These are phyloP conservation scores for Parotocinclus haroldoi DNA, from an alignment of 2,797 vertebrate genomes.

Conservation along the genomic window DNA sequence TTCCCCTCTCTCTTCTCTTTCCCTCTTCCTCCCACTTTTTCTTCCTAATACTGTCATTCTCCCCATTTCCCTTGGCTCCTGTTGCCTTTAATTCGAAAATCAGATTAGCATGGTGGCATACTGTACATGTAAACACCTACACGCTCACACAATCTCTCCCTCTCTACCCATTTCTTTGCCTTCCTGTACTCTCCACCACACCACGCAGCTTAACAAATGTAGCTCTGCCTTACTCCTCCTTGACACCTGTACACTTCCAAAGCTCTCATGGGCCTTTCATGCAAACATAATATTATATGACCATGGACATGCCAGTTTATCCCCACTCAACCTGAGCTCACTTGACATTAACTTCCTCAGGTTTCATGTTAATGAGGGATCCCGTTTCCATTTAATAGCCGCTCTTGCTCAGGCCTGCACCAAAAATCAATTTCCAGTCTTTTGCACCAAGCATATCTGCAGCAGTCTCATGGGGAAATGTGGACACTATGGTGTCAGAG, in stretches of 20 bases:
- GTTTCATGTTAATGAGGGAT: conserved; percentile 61
- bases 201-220: neutral
- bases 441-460: conserved; percentile 54
- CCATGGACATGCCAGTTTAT: conserved; percentile 38
- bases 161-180: neutral
- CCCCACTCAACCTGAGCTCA: conserved; percentile 39
- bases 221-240: conserved; percentile 1
- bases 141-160: conserved; percentile 10
- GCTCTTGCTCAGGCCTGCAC: conserved; percentile 40
- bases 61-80: conserved; percentile 22
- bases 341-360: conserved; percentile 56
- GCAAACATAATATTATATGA: conserved; percentile 37
- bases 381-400: conserved; percentile 56
- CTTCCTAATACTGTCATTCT: conserved; percentile 13
- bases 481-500: conserved; percentile 41
- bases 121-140: conserved; percentile 29
- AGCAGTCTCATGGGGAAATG: conserved; percentile 40
- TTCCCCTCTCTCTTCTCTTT: conserved; percentile 7
- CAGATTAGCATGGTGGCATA: conserved; percentile 47
- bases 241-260: neutral
- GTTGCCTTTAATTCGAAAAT: conserved; percentile 38
- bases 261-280: conserved; percentile 8
- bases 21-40: conserved; percentile 28
- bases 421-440: conserved; percentile 61
- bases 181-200: neutral